Base-by-base conservation (phyloP, 2,888 invertebrate species). In the Busseola fusca region DNA sequence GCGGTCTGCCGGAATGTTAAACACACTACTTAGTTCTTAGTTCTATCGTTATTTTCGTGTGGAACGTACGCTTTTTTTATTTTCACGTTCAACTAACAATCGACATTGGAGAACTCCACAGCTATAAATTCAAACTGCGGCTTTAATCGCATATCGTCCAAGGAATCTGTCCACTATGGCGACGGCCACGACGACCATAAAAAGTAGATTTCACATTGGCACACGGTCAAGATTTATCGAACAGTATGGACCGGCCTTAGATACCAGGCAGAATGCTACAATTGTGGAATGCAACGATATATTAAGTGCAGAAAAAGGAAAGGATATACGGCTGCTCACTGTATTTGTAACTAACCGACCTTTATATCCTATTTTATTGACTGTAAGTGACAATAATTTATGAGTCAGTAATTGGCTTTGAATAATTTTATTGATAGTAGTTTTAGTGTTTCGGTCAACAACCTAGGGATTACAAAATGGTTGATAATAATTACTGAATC, bases 161-260 rank as follows among this genome's bases (percentile, higher is more conserved):
- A 91, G 92, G 92, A 90, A 93, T 93, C 90, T 89, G 90, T 89
- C 89, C 86, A 88, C 86, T 90, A 90, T 85, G 89, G 90, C 87
- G 82, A 85, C 81, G 81, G 81, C 71, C 74, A 69, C 86, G 81
- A 86, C 85, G 87, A 86, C 90, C 88, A 92, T 92, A 93, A 93
- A 94, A 93, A 93, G 91, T 93, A 89, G 91, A 91, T 90, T 92
- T 91, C 87, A 86, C 92, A 88, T 87, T 88, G 89, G 86, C 88
- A 86, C 89, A 91, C 88, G 89, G 88, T 90, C 90, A 91, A 93
- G 93, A 93, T 93, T 93, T 93, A 93, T 92, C 85, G 88, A 80
- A 84, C 84, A 83, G 82, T 86, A 87, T 84, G 86, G 86, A 68
- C 81, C 86, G 88, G 87, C 89, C 91, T 92, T 91, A 92, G 92